phyloP scores from a whole-genome alignment of 2,797 vertebrate genomes.

The Chrysocyon brachyurus region DNA sequence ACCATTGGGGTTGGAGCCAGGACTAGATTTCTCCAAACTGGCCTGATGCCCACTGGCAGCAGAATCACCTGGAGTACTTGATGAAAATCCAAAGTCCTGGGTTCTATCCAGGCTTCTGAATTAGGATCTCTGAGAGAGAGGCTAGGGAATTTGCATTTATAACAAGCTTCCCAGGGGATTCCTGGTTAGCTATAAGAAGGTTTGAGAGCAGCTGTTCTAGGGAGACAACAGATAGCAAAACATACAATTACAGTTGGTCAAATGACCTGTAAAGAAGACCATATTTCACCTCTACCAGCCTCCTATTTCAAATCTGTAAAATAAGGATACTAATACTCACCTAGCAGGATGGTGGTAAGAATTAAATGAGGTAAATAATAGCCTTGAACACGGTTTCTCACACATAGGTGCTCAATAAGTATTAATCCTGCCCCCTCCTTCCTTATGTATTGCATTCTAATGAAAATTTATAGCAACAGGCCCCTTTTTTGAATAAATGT shows the following conservation, averaged over 20 bases:
- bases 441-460: neutral
- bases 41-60: neutral
- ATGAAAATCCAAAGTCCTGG: neutral
- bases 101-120: neutral
- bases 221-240: neutral
- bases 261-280: neutral
- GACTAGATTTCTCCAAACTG: neutral
- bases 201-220: neutral
- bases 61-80: neutral
- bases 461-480: neutral
- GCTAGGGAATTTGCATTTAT: neutral
- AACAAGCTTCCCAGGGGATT: neutral
- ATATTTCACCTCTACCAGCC: neutral
- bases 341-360: neutral
- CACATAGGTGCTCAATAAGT: neutral
- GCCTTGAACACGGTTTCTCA: neutral
- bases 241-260: neutral
- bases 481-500: conserved; percentile 38
- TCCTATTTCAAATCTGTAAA: neutral
- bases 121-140: neutral
- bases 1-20: neutral
- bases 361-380: neutral
- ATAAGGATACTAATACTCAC: neutral
- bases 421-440: neutral
- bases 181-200: neutral